These are phyloP conservation scores for Ooceraea biroi DNA, from an alignment of 1,140 invertebrate species.

Conservation along the genomic window DNA sequence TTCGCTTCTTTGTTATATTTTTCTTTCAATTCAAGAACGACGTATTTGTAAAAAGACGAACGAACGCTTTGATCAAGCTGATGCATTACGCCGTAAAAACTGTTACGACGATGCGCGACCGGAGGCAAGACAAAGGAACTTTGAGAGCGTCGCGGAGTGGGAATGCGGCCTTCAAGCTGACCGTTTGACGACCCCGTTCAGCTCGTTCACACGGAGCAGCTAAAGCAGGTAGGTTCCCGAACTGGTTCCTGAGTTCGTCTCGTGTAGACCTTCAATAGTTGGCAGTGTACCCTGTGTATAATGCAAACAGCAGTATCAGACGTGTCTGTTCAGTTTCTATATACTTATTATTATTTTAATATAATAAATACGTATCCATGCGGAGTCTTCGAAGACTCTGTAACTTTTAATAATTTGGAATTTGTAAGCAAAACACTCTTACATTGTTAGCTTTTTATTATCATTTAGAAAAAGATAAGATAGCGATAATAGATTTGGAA, in stretches of 20 bases:
- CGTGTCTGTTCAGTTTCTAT: background rate
- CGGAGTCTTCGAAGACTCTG: too few species aligned
- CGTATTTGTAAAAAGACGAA: background rate
- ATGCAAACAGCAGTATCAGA: background rate
- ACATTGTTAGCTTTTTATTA: too few species aligned
- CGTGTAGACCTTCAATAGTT: conserved; percentile 87
- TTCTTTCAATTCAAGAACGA: background rate
- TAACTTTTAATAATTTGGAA: too few species aligned
- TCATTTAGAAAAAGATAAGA: too few species aligned
- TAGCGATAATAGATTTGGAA: too few species aligned
- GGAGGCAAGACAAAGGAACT: conserved; percentile 72
- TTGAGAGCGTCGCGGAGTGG: conserved; percentile 6
- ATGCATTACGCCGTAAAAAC: background rate
- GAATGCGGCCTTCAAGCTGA: background rate
- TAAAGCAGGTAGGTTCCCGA: conserved; percentile 56
- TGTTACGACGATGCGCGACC: background rate
- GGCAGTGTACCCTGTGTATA: conserved; percentile 86
- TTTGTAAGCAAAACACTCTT: too few species aligned
- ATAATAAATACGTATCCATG: too few species aligned
- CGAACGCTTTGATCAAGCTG: background rate
- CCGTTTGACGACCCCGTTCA: background rate
- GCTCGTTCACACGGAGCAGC: conserved; percentile 45
- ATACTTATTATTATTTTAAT: background rate
- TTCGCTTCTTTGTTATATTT: background rate
- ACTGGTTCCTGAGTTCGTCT: conserved; percentile 79